Evolutionary conservation across 2,888 invertebrate species (phyloP), one percentile per base, ranked within the genome.

Genomic region (Lasioglossum vierecki): DNA sequence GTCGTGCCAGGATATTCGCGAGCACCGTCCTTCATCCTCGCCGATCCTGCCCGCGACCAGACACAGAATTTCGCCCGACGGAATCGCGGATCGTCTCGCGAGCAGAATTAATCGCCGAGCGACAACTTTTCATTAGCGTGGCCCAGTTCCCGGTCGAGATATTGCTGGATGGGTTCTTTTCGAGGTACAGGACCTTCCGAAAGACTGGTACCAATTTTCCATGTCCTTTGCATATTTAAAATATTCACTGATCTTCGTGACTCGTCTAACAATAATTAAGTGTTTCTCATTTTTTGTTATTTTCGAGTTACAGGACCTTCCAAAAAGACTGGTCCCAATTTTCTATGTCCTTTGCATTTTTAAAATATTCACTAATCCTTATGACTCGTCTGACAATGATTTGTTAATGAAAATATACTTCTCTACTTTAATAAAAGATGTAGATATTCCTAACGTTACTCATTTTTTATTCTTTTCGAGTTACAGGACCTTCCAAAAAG

Each of bases 81-180:
- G 22, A 41, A 70, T 71, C 30, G 35, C 9, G 68, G 39, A n/a
- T 77, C 35, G 68, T 76, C 46, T 39, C 39, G 46, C 1, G 75
- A 41, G 41, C 60, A 57, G 44, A 30, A 60, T 75, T 63, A 60
- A 44, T 68, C 39, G 68, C 35, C 22, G 39, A 39, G 39, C 68
- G 68, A 68, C 68, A 68, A 68, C 68, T 68, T 68, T 68, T 68
- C 68, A 68, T 68, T 68, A 68, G 68, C 68, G 22, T 68, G 68
- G 39, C 68, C 68, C 35, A 22, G 39, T 68, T 68, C 39, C 22
- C 39, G 9, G 8, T 22, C 66, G 13, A 18, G 66, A 13, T 30
- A 18, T 9, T 3, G 22, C 4, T 39, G 68, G 68, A 22, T 18
- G 22, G 9, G 15, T 66, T 35, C 39, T 22, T 53, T 22, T 22